phyloP scores from a whole-genome alignment of 1,140 invertebrate species.

The Cecropterus lyciades region DNA sequence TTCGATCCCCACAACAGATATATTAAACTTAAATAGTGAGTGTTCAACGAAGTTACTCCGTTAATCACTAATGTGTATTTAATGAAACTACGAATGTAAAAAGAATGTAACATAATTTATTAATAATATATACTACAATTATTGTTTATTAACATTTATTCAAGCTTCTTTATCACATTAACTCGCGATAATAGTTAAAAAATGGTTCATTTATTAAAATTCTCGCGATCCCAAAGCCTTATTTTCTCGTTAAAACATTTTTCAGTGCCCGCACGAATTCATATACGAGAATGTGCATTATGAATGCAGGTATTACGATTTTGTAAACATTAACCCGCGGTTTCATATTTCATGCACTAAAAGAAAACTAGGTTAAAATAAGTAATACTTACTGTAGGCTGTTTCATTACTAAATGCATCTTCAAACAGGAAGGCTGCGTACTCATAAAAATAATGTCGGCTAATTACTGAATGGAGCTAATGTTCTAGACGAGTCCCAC shows the following conservation, averaged over 20 bases:
- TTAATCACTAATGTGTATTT: too few species aligned
- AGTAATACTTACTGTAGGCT: constrained; percentile 20
- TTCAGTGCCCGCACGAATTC: constrained; percentile 22
- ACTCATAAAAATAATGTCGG: constrained; percentile 17
- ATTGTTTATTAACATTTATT: too few species aligned
- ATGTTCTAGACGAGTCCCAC: constrained; percentile 4
- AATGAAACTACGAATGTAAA: too few species aligned
- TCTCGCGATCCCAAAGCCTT: constrained; percentile 25
- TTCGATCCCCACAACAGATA: too few species aligned
- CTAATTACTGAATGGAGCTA: constrained; percentile 31
- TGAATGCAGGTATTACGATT: constrained; percentile 34
- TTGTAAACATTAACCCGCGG: constrained; percentile 34
- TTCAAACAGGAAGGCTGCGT: constrained; percentile 23
- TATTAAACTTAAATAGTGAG: too few species aligned
- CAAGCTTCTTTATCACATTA: too few species aligned
- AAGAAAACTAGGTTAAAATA: constrained; percentile 36
- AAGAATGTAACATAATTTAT: too few species aligned
- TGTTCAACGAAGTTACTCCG: too few species aligned
- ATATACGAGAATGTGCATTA: constrained; percentile 19
- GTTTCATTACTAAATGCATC: constrained; percentile 36
- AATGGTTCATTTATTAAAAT: constrained; percentile 21
- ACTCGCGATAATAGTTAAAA: not conserved
- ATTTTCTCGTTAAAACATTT: constrained; percentile 29
- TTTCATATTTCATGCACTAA: constrained; percentile 38
- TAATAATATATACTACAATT: too few species aligned